phyloP scores from a whole-genome alignment of 1,140 invertebrate species.

The Eueides isabella region DNA sequence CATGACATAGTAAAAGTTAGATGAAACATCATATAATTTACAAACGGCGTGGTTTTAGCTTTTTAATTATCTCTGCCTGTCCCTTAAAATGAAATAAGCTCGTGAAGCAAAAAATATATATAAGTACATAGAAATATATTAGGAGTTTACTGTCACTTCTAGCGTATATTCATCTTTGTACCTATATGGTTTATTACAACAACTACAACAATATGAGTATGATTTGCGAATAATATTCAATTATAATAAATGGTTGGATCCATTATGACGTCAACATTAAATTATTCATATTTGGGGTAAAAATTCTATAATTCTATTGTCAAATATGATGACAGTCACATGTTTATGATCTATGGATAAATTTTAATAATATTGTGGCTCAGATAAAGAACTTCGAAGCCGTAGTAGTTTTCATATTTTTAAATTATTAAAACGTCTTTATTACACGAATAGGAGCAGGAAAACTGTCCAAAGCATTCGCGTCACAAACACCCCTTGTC shows the following conservation, averaged over 20 bases:
- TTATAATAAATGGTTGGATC: conserved; percentile 36
- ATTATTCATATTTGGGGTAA: background rate
- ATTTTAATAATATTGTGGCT: background rate
- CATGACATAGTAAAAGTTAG: too few species aligned
- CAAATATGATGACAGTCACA: background rate
- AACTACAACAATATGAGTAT: conserved; percentile 52
- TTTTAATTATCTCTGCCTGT: too few species aligned
- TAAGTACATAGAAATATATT: background rate
- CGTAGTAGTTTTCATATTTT: background rate
- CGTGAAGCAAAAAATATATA: too few species aligned
- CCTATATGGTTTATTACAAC: conserved; percentile 37
- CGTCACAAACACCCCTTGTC: conserved; percentile 1
- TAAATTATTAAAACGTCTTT: conserved; percentile 1
- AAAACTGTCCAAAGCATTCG: background rate
- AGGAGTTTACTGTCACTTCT: conserved; percentile 36
- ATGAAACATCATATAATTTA: too few species aligned
- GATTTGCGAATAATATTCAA: conserved; percentile 48
- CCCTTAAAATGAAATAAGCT: background rate
- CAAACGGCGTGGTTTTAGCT: too few species aligned
- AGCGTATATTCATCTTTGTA: conserved; percentile 38
- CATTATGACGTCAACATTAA: conserved; percentile 18
- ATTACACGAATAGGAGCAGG: background rate
- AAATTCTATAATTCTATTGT: background rate
- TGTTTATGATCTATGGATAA: background rate
- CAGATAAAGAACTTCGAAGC: too few species aligned